Base-by-base conservation (phyloP, 1,140 invertebrate species). In the Hydropsyche tenuis region DNA sequence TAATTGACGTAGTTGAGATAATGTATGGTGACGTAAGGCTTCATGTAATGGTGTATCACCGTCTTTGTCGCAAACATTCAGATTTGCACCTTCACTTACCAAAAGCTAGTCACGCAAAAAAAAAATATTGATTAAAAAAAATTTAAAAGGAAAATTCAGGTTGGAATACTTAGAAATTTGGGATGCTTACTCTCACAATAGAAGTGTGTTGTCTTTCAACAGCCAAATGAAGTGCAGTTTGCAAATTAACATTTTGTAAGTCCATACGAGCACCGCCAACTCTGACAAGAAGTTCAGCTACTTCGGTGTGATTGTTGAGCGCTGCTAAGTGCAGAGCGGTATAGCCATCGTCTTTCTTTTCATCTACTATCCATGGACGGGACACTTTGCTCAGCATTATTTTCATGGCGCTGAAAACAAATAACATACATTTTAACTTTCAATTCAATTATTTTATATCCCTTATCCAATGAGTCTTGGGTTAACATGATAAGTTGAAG, bases 281-380 rank as follows among this genome's bases (percentile, higher is more conserved):
- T 72, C 92, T 89, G 1, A 95, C 90, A 63, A 98, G 86, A 64
- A 97, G 88, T 82, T 97, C 95, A 0, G 95, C 95, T n/a, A 98
- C 96, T 85, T 98, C 95, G 0, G 97, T 94, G 84, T 99, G 96
- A 86, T 98, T 98, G 85, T 99, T 99, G 4, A 99, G 90, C 0
- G 96, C 95, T 0, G 96, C 96, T 77, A 99, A 87, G 84, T 99
- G 96, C 12, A 99, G 87, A 0, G 96, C 96, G 0, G 96, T 98
- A 85, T 98, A 98, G 1, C 97, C 97, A 82, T 99, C 97, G 81
- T 98, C 96, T 84, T 99, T 99, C 80, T 97, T 97, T 82, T 99
- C 96, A 85, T 99, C 96, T 25, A 98, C 96, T 79, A 99, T 94
- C 97, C 97, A 99, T 1, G 93, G 90, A n/a, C 96, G 88, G 5